Conservation (phyloP, 2,888 invertebrate species). For the Pachycephus smyrnensis region DNA sequence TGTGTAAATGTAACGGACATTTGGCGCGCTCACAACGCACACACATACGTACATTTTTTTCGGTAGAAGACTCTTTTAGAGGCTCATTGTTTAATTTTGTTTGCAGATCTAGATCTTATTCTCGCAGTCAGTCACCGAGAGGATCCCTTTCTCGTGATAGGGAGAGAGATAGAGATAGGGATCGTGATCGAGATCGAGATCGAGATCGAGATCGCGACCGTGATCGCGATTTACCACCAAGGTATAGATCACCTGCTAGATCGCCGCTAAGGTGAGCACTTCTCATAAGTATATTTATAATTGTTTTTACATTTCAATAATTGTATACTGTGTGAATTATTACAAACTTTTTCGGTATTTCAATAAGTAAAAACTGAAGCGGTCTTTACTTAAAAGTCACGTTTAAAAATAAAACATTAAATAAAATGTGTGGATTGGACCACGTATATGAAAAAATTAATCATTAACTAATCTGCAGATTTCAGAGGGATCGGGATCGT, state of each 20-base stretch:
- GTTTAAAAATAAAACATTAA: not conserved
- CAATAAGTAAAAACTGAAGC: too few species aligned
- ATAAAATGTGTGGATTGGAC: not conserved
- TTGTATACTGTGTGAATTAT: too few species aligned
- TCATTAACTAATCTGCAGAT: conserved; percentile 40
- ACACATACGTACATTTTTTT: too few species aligned
- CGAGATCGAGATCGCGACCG: conserved; percentile 49
- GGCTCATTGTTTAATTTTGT: conserved; percentile 16
- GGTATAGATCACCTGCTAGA: conserved; percentile 61
- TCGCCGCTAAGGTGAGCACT: conserved; percentile 59
- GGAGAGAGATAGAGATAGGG: conserved; percentile 53
- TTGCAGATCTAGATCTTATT: conserved; percentile 76
- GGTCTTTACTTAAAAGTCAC: too few species aligned
- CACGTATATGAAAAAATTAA: too few species aligned
- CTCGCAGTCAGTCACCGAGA: conserved; percentile 72
- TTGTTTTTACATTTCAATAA: not conserved
- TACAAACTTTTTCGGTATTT: too few species aligned
- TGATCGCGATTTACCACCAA: conserved; percentile 53
- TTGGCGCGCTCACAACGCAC: too few species aligned
- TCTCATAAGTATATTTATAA: conserved; percentile 1
- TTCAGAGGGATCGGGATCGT: conserved; percentile 60
- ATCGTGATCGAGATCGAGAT: conserved; percentile 47
- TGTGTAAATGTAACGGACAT: too few species aligned
- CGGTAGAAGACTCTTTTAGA: not conserved
- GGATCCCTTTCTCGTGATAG: conserved; percentile 68